Conservation (phyloP, 2,888 invertebrate species). For the Hirtodrosophila alboralis region DNA sequence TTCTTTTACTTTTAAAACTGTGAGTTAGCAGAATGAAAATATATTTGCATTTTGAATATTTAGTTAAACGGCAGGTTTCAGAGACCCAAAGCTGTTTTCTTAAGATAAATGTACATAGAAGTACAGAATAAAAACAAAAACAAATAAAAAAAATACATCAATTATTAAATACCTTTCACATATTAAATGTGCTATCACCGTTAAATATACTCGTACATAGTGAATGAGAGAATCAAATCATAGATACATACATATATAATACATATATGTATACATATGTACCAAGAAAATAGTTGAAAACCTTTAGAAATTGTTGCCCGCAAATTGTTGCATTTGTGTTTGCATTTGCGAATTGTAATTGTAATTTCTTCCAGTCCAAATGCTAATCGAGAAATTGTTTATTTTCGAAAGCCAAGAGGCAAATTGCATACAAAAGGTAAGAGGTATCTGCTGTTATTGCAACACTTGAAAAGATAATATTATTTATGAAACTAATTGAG, state of each 20-base stretch:
- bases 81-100: constrained; percentile 45
- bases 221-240: constrained; percentile 18
- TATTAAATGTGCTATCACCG: constrained; percentile 49
- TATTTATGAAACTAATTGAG: constrained; percentile 44
- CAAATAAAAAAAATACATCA: no score
- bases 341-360: constrained; percentile 36
- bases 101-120: constrained; percentile 32
- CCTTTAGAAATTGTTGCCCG: constrained; percentile 57
- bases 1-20: no score
- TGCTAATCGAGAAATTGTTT: constrained; percentile 26
- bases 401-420: constrained; percentile 6
- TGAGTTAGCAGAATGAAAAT: constrained; percentile 8
- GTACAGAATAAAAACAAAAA: no score
- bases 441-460: constrained; percentile 8
- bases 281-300: constrained; percentile 49
- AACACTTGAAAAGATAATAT: constrained; percentile 16
- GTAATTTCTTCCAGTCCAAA: constrained; percentile 36
- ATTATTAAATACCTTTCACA: constrained; percentile 54
- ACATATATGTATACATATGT: no score
- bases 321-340: constrained; percentile 35
- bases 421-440: no score
- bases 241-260: no score
- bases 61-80: constrained; percentile 53
- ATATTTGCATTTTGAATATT: constrained; percentile 11
- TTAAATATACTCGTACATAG: constrained; percentile 49